phyloP scores from a whole-genome alignment of 2,888 invertebrate genomes.

The Malachius bipustulatus region DNA sequence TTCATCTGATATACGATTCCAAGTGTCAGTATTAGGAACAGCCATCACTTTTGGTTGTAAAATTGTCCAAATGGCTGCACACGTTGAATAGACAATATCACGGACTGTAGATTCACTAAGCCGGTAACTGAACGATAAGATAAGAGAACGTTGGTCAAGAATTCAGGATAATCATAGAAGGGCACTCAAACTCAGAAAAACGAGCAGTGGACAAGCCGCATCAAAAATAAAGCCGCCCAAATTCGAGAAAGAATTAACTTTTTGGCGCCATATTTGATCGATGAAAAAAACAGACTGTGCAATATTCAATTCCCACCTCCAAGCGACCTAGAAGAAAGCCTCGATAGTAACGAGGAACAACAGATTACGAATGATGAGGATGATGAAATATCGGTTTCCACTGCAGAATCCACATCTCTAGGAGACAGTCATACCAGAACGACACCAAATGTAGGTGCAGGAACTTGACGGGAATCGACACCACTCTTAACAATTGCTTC shows the following conservation, averaged over 20 bases:
- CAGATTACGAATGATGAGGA: neutral
- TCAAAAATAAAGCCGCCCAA: constrained; percentile 9
- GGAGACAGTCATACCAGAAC: neutral
- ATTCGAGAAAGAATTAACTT: constrained; percentile 13
- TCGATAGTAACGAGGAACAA: no score
- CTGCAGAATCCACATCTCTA: constrained; percentile 2
- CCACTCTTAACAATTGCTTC: neutral
- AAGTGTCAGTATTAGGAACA: constrained; percentile 15
- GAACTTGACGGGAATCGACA: neutral
- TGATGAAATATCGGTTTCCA: neutral
- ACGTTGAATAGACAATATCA: constrained; percentile 17
- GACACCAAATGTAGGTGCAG: constrained; percentile 2
- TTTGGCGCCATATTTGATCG: constrained; percentile 12
- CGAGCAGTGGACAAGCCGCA: constrained; percentile 14
- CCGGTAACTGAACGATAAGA: constrained; percentile 20
- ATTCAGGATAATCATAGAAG: constrained; percentile 10
- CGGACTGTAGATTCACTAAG: constrained; percentile 19
- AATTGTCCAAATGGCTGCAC: constrained; percentile 15
- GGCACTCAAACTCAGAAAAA: constrained; percentile 12
- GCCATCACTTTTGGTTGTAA: constrained; percentile 19
- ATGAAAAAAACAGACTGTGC: constrained; percentile 10
- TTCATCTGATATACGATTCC: constrained; percentile 17
- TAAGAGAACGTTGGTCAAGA: constrained; percentile 11
- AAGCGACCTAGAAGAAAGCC: no score
- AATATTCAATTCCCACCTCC: neutral